Base-by-base conservation (phyloP, 2,797 vertebrate species). In the Eulemur rubriventer region DNA sequence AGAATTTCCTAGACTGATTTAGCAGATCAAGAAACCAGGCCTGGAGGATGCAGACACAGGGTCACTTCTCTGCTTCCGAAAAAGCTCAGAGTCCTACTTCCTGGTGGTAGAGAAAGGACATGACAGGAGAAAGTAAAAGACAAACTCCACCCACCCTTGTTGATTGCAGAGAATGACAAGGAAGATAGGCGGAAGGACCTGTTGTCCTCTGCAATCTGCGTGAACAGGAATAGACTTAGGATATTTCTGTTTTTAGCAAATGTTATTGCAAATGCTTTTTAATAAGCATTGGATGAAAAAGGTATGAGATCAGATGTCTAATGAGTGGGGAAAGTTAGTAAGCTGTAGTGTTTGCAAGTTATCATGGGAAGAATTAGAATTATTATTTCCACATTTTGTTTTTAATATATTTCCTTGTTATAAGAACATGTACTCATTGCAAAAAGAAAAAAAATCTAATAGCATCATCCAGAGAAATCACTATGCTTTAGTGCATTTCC, bases 351-450 rank as follows among this genome's bases (percentile, higher is more conserved):
- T 82, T 28, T 79, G 35, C 57, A 95, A 57, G 11, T 91, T 75
- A 43, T 72, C 22, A 30, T 61, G 57, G 41, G 73, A 81, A 65
- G 33, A 85, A 43, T 50, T 87, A 43, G 61, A 69, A 48, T 67
- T 70, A 41, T 73, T 86, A 84, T 80, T 79, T 89, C 24, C 30
- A 82, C 17, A 70, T 85, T 95, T 96, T 43, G 43, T 72, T 61
- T 82, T n/a, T 55, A 89, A 86, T 78, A 43, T 48, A 16, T 78
- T 46, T 79, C 61, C 46, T 93, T 41, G 92, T 46, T 65, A 38
- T 80, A 38, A 87, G 43, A 73, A n/a, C 18, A 83, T 67, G 41
- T 48, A 22, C 18, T 48, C 35, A 46, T 28, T 55, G 14, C 55
- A 26, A 87, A 48, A 76, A 88, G 73, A 75, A 75, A 61, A 69